Conservation (phyloP, 2,888 invertebrate genomes). For the Philhelius pedissequus region DNA sequence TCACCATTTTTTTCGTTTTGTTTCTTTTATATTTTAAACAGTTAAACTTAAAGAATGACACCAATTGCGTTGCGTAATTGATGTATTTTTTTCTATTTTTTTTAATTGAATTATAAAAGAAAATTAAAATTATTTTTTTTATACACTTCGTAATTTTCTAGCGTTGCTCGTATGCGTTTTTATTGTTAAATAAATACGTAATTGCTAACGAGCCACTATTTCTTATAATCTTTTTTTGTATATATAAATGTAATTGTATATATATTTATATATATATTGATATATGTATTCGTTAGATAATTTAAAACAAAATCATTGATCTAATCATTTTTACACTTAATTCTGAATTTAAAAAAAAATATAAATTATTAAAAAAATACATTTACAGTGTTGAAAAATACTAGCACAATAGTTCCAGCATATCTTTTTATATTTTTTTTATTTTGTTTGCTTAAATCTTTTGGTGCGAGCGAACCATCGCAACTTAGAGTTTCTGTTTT, state of each 20-base stretch:
- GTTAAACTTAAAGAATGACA: constrained; percentile 52
- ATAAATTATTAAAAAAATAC: constrained; percentile 29
- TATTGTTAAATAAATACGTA: not conserved
- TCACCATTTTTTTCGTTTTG: constrained; percentile 13
- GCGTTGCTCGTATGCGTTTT: constrained; percentile 1
- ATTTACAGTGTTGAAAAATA: constrained; percentile 15
- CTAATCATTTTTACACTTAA: constrained; percentile 27
- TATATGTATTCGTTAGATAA: constrained; percentile 33
- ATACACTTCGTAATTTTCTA: constrained; percentile 46
- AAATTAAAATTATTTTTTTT: not conserved
- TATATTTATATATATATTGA: not conserved
- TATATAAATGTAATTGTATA: constrained; percentile 11
- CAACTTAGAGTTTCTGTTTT: constrained; percentile 15
- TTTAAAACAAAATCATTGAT: constrained; percentile 30
- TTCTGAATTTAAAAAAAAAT: not conserved
- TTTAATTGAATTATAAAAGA: constrained; percentile 11
- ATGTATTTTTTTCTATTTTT: constrained; percentile 24
- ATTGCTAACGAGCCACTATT: constrained; percentile 15
- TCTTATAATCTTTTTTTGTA: not conserved
- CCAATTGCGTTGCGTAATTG: constrained; percentile 56
- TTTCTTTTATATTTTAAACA: constrained; percentile 9
- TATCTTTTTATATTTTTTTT: not conserved
- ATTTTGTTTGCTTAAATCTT: not conserved
- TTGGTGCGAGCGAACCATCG: not conserved
- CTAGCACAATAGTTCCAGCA: not conserved